Evolutionary conservation across 1,140 invertebrate genomes (phyloP), one percentile per base, ranked within the genome.

Genomic region (Trissolcus basalis): DNA sequence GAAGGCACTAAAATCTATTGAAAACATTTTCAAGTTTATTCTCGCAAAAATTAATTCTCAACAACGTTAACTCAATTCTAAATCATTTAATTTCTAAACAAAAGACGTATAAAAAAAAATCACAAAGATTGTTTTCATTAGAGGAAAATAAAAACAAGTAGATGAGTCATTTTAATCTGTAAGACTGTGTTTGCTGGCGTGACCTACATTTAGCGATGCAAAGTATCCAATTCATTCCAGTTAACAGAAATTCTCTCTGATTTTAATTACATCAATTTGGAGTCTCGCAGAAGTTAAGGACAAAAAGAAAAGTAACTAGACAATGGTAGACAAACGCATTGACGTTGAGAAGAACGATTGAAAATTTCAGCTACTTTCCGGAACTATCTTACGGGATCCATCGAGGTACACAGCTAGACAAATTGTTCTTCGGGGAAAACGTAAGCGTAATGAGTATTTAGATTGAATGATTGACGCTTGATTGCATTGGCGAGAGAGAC

Each of bases 401-500:
- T 53, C 54, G 65, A 60, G 48, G n/a, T 56, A 61, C 43, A 43
- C 15, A 49, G 65, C 60, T 76, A 65, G 73, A 76, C 67, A 76
- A 76, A 76, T 76, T 70, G 65, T 67, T 53, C 65, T 69, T 67
- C 61, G 70, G 55, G 60, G 43, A 14, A 60, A 70, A 61, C 55
- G 59, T 59, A 60, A 70, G 65, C 48, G 60, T 76, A 76, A 76
- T 76, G 50, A 50, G 67, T 70, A 77, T 77, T 77, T 77, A 61
- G 67, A 71, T 71, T 77, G 67, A 77, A 71, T 77, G 74, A 77
- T 77, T 77, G 67, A 67, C 74, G 50, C 55, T 67, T 77, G 67
- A 77, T 77, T 71, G 67, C 45, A 14, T 9, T 64, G 36, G 49
- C 44, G 27, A 67, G 19, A 64, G 64, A 76, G 50, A 50, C 16